A percentile compares a stretch with the other conserved stretches of the same genome.
These are phyloP conservation scores for Threskiornis aethiopicus DNA, from an alignment of 2,797 vertebrate genomes.

Conservation along the genomic window DNA sequence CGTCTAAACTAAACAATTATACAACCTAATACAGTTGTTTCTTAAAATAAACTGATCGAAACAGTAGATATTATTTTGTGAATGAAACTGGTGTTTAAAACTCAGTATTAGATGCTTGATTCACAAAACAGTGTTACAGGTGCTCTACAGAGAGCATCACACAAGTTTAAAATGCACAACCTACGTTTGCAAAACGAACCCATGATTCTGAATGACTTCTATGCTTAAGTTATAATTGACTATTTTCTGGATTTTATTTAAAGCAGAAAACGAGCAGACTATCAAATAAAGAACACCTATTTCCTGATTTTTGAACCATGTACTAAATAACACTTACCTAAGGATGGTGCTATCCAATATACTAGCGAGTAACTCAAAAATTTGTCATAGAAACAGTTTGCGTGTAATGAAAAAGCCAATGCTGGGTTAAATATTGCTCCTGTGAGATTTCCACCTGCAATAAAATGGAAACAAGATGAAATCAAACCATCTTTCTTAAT, in stretches of 20 bases:
- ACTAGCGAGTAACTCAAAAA: constrained; percentile 83
- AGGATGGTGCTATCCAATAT: constrained; percentile 88
- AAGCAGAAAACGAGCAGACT: not conserved
- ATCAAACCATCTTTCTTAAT: not conserved
- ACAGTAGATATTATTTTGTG: not conserved
- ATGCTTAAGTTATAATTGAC: not conserved
- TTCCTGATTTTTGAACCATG: not conserved
- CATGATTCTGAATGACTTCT: not conserved
- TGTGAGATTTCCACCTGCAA: constrained; percentile 85
- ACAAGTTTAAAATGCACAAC: not conserved
- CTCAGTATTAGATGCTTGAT: not conserved
- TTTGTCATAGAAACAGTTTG: constrained; percentile 83
- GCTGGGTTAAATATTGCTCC: constrained; percentile 94
- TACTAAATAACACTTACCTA: constrained; percentile 76
- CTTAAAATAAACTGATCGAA: not conserved
- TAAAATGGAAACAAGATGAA: constrained; percentile 33
- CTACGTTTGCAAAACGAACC: not conserved
- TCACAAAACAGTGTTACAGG: not conserved
- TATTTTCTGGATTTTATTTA: not conserved
- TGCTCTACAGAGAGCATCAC: not conserved
- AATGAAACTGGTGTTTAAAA: not conserved
- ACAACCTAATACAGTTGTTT: not conserved
- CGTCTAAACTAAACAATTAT: not conserved
- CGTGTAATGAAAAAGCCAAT: constrained; percentile 88
- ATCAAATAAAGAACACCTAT: not conserved